Conservation (phyloP, 2,888 invertebrate genomes). For the Ametastegia equiseti region DNA sequence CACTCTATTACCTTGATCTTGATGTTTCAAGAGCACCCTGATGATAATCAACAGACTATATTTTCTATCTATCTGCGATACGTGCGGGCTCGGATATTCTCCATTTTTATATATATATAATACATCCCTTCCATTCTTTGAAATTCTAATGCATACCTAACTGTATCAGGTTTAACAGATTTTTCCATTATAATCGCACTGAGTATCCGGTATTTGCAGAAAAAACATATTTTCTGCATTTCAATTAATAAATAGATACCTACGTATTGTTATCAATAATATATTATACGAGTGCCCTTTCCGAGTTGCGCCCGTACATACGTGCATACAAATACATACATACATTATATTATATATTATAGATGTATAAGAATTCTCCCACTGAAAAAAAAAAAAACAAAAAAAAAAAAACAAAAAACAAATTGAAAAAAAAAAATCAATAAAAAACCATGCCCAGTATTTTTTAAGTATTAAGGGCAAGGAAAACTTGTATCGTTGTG, state of each 20-base stretch:
- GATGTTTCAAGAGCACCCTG: slow-evolving; percentile 39
- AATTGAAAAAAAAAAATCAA: too few relatives aligned
- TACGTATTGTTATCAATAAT: slow-evolving; percentile 43
- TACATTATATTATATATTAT: slow-evolving; percentile 60
- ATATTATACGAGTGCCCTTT: slow-evolving; percentile 63
- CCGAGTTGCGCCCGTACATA: slow-evolving; percentile 63
- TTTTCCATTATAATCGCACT: neutral
- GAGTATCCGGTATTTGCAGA: neutral
- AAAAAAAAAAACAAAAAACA: slow-evolving; percentile 13
- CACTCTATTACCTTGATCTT: slow-evolving; percentile 41
- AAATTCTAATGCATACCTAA: too few relatives aligned
- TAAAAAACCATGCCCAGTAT: slow-evolving; percentile 68
- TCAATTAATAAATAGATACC: neutral
- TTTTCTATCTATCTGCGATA: slow-evolving; percentile 31
- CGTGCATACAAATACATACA: slow-evolving; percentile 64
- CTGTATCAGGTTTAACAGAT: too few relatives aligned
- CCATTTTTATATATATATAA: neutral
- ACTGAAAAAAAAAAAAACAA: neutral
- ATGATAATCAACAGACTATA: slow-evolving; percentile 45
- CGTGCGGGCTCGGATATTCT: neutral
- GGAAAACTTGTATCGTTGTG: slow-evolving; percentile 49
- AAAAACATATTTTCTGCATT: neutral
- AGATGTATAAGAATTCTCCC: slow-evolving; percentile 56
- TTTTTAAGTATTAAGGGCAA: slow-evolving; percentile 66
- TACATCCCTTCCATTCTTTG: neutral